These are phyloP conservation scores for Scaptomyza reducta DNA, from an alignment of 2,888 invertebrate species.

Conservation along the genomic window DNA sequence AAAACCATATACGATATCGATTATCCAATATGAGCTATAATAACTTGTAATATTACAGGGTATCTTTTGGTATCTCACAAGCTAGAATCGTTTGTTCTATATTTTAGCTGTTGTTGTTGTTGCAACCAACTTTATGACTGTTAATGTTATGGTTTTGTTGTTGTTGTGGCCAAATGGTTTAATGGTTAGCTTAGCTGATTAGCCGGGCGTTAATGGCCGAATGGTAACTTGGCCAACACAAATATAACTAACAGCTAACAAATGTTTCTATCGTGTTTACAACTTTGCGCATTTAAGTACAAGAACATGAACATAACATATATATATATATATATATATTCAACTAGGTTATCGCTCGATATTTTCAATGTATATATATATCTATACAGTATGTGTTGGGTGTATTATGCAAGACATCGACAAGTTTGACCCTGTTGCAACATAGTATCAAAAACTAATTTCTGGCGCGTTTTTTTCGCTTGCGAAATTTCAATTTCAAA, in stretches of 20 bases:
- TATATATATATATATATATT: background rate
- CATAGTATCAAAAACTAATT: no score
- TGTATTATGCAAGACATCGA: no score
- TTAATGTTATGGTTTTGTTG: conserved; percentile 18
- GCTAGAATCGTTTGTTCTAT: conserved; percentile 34
- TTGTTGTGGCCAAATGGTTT: conserved; percentile 29
- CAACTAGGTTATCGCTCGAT: background rate
- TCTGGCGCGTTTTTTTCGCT: no score
- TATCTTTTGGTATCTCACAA: no score
- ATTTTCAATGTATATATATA: background rate
- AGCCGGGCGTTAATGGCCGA: conserved; percentile 11
- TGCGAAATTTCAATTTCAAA: background rate
- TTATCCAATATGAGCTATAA: no score
- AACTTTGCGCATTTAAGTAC: background rate
- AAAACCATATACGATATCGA: no score
- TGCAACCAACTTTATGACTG: conserved; percentile 15
- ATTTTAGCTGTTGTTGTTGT: conserved; percentile 7
- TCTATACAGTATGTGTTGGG: no score
- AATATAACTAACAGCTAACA: conserved; percentile 6
- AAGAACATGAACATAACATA: background rate
- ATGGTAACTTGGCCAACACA: conserved; percentile 15
- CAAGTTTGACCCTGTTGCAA: no score
- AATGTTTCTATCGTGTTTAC: background rate
- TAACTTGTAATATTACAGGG: no score
- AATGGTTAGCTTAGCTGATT: conserved; percentile 25